Conservation (phyloP, 2,113 vertebrate genomes). For the Stictonetta naevosa region DNA sequence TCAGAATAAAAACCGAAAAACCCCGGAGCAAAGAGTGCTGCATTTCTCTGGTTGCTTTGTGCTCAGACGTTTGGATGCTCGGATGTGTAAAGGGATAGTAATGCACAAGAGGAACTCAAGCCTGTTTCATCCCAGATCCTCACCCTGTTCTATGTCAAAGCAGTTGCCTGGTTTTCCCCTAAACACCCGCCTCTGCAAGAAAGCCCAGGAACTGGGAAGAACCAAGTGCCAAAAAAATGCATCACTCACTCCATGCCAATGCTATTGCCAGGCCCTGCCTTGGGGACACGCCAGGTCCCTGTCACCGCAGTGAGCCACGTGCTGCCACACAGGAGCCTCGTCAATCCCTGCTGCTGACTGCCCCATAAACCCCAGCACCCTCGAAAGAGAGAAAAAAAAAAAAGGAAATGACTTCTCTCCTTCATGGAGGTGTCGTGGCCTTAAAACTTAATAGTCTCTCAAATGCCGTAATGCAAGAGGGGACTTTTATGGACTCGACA, state of each 20-base stretch:
- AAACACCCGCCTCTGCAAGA: not conserved
- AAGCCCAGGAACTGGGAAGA: not conserved
- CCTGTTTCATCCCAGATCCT: not conserved
- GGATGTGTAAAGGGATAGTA: not conserved
- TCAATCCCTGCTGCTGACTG: not conserved
- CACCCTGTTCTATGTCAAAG: not conserved
- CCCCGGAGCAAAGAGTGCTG: not conserved
- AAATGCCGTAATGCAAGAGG: constrained; percentile 72
- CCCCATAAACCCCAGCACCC: constrained; percentile 44
- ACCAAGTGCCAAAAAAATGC: not conserved
- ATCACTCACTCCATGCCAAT: not conserved
- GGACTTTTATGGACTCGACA: constrained; percentile 80
- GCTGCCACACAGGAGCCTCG: not conserved
- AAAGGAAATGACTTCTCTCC: constrained; percentile 65
- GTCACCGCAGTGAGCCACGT: not conserved
- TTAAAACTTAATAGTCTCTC: constrained; percentile 84
- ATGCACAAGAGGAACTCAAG: not conserved
- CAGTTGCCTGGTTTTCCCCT: not conserved
- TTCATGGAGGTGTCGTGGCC: constrained; percentile 76
- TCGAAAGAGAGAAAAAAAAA: not conserved
- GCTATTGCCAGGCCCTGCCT: not conserved
- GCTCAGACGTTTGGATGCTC: not conserved
- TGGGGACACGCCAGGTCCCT: accelerated
- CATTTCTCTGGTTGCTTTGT: not conserved
- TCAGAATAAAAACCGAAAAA: not conserved